A percentile compares a stretch with the other conserved stretches of the same genome.
phyloP scores from a whole-genome alignment of 2,888 invertebrate species.

The Loripinus fragilis region DNA sequence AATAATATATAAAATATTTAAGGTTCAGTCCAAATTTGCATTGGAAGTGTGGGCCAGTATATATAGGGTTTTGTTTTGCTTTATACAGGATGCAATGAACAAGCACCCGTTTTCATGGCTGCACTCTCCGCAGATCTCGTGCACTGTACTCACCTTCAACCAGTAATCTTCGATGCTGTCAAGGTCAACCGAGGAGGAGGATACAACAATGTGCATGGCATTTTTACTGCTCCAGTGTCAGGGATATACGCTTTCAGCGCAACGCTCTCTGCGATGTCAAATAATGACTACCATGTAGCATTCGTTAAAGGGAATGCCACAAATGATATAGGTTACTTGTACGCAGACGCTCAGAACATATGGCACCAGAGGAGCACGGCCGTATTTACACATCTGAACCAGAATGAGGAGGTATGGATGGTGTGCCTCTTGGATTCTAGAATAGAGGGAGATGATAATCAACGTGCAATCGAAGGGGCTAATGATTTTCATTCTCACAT shows the following conservation, averaged over 20 bases:
- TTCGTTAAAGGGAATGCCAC: slow-evolving; percentile 36
- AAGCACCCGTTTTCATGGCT: slow-evolving; percentile 41
- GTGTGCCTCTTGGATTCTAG: neutral
- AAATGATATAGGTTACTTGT: slow-evolving; percentile 43
- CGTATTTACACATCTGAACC: neutral
- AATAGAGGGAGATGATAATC: neutral
- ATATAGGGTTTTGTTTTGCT: neutral
- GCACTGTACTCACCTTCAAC: slow-evolving; percentile 33
- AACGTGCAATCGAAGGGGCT: slow-evolving; percentile 34
- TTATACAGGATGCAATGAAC: neutral
- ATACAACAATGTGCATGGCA: slow-evolving; percentile 39
- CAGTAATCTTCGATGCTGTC: slow-evolving; percentile 44
- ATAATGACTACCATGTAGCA: slow-evolving; percentile 26
- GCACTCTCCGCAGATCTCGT: slow-evolving; percentile 20
- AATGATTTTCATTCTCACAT: slow-evolving; percentile 46
- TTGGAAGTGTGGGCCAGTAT: too few species aligned
- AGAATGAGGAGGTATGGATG: neutral
- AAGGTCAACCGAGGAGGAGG: slow-evolving; percentile 36
- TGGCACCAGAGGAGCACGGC: slow-evolving; percentile 22
- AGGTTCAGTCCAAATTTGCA: too few species aligned
- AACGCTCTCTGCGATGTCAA: slow-evolving; percentile 22
- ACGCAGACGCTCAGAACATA: slow-evolving; percentile 22
- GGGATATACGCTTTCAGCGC: slow-evolving; percentile 41
- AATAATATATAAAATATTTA: too few species aligned
- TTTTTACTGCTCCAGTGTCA: slow-evolving; percentile 39